Conservation (phyloP, 2,113 vertebrate genomes). For the Agapornis roseicollis region DNA sequence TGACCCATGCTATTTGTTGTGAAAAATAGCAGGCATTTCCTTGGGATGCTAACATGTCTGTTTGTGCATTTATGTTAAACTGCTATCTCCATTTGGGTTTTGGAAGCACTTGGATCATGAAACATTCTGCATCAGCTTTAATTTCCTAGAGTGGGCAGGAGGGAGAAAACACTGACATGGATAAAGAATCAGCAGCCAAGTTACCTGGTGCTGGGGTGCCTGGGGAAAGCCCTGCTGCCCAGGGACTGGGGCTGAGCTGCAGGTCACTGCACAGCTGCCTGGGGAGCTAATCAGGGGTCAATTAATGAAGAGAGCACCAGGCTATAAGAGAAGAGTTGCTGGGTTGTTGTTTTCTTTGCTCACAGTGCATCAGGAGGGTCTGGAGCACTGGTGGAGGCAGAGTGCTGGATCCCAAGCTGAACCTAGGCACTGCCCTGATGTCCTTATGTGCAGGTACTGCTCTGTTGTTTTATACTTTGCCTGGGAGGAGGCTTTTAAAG, state of each 20-base stretch:
- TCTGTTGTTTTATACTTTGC: background rate
- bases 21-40: background rate
- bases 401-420: background rate
- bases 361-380: fast-evolving
- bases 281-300: background rate
- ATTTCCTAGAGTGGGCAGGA: background rate
- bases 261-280: background rate
- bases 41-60: background rate
- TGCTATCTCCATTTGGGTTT: background rate
- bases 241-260: background rate
- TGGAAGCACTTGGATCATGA: background rate
- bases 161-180: fast-evolving
- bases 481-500: background rate
- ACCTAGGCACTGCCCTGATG: fast-evolving
- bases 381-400: background rate
- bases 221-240: background rate
- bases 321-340: background rate
- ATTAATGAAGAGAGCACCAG: background rate
- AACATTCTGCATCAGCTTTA: background rate
- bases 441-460: fast-evolving
- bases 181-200: background rate
- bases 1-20: background rate
- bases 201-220: background rate
- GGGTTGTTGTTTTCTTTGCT: fast-evolving
- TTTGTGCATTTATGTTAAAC: background rate